Base-by-base conservation (phyloP, 2,797 vertebrate genomes). In the Enteromius trimaculatus region DNA sequence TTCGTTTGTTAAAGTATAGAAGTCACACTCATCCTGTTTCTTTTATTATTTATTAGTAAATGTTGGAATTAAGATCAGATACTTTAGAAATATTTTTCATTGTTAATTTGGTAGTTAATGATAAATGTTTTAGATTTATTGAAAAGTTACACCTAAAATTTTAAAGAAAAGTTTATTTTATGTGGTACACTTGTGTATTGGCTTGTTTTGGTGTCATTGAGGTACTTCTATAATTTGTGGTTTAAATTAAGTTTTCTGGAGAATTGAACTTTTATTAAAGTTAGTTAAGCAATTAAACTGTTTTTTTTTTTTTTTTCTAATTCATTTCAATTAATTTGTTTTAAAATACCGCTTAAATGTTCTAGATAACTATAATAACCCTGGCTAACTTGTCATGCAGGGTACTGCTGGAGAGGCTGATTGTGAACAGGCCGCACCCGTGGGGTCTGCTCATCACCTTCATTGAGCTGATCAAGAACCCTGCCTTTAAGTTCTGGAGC, bases 381-480 rank as follows among this genome's bases (percentile, higher is more conserved):
- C 62, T 29, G 44, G 74, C 19, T 39, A 60, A 16, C 26, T 16
- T 37, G 14, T 51, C 37, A 13, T 88, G 70, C 85, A 99, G 98
- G 94, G 98, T 99, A 88, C 95, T 99, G 83, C 91, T 99, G 94
- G 98, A 99, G 94, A 93, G 98, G 91, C 93, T 99, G 93, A 99
- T 99, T 79, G 98, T 99, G 92, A 99, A 99, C 95, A 95, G 98
- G 92, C 98, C 98, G 85, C 98, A 99, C 89, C 98, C 98, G 0
- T 99, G 98, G 98, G 98, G 98, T 85, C 97, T 99, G 83, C 97
- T 99, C 76, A 99, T 99, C 91, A 99, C 98, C 75, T 99, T 99
- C 92, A 99, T 99, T 31, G 98, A 99, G 94, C 95, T 99, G 91
- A 99, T 99, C 89, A 99, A 99, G 95, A 99, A 99, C 80, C 98